Conservation (phyloP, 1,140 invertebrate species). For the Temnothorax longispinosus region DNA sequence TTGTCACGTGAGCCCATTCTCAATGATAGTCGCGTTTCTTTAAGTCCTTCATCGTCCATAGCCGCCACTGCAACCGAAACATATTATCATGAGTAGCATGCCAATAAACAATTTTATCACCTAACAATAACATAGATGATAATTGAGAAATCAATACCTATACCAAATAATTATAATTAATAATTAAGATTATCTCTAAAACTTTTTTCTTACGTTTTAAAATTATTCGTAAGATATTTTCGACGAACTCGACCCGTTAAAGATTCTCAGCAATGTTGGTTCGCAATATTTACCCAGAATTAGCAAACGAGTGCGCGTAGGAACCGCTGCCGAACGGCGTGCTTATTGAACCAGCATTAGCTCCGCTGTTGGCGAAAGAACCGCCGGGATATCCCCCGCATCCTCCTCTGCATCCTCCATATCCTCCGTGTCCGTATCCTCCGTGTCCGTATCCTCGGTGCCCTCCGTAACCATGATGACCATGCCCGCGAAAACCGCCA, state of each 20-base stretch:
- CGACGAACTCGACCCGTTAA: background rate
- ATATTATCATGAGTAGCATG: background rate
- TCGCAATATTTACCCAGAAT: constrained; percentile 64
- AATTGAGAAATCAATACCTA: background rate
- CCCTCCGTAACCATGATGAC: background rate
- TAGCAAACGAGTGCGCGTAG: constrained; percentile 57
- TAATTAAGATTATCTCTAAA: background rate
- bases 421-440: constrained; percentile 14
- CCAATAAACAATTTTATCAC: background rate
- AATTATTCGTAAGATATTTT: background rate
- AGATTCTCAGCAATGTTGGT: background rate
- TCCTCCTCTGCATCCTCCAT: constrained; percentile 39
- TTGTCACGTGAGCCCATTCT: background rate
- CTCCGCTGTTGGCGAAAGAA: constrained; percentile 50
- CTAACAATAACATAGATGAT: background rate
- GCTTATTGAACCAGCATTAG: constrained; percentile 63
- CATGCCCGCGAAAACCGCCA: background rate
- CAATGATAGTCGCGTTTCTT: background rate
- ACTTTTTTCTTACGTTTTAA: background rate
- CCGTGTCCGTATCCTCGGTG: no score
- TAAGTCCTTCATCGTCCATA: constrained; percentile 55
- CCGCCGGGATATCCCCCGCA: background rate
- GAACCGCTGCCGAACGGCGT: constrained; percentile 66
- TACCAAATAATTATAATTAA: background rate
- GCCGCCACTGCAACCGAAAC: constrained; percentile 16